A percentile compares a stretch with the other conserved stretches of the same genome.
Evolutionary conservation across 2,888 invertebrate genomes (phyloP).

Genomic region (Nomada hirtipes): DNA sequence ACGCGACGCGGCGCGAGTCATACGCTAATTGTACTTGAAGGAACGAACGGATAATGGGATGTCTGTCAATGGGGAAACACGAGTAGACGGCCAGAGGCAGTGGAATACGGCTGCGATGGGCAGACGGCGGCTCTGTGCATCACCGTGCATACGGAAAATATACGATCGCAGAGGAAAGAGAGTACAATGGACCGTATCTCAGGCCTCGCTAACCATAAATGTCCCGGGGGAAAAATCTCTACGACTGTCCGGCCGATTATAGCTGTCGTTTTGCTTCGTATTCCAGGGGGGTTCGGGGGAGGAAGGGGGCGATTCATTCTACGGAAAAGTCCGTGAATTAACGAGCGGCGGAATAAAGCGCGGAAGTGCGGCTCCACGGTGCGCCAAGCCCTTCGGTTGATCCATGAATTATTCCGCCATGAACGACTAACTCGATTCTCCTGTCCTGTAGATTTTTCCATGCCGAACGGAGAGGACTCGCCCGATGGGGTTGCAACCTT

Average conservation of each 20-base stretch:
- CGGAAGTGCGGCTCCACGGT: slow-evolving; percentile 61
- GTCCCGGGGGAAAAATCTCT: slow-evolving; percentile 59
- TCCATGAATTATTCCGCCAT: slow-evolving; percentile 70
- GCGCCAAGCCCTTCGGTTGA: slow-evolving; percentile 5
- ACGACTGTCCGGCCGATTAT: slow-evolving; percentile 54
- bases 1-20: not conserved
- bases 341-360: slow-evolving; percentile 71
- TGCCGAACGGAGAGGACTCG: slow-evolving; percentile 2
- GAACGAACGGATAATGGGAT: not conserved
- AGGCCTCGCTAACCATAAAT: slow-evolving; percentile 70
- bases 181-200: slow-evolving; percentile 78
- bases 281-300: not conserved
- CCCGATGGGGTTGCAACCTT: slow-evolving; percentile 20
- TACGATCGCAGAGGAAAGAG: slow-evolving; percentile 44
- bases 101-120: slow-evolving; percentile 46
- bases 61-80: slow-evolving; percentile 5
- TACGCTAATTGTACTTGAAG: slow-evolving; percentile 25
- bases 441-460: slow-evolving; percentile 65
- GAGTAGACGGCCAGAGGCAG: slow-evolving; percentile 20
- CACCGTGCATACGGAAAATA: slow-evolving; percentile 48
- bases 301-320: slow-evolving; percentile 54
- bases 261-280: slow-evolving; percentile 50
- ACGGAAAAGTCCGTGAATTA: slow-evolving; percentile 66
- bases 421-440: slow-evolving; percentile 64
- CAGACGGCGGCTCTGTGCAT: slow-evolving; percentile 36